phyloP scores from a whole-genome alignment of 2,113 vertebrate genomes.

The Oceanites oceanicus region DNA sequence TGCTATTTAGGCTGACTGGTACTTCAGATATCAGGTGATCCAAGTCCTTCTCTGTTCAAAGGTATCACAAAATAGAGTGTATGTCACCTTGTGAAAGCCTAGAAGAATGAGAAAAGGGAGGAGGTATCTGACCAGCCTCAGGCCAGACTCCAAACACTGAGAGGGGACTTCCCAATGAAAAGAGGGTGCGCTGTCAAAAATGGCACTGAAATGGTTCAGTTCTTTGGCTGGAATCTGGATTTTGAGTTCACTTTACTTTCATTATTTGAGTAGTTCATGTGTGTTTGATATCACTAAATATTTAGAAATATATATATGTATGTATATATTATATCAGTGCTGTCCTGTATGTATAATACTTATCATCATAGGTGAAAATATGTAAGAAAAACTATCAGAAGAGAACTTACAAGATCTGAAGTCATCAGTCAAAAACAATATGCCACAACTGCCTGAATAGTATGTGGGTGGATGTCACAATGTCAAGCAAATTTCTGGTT shows the following conservation, averaged over 20 bases:
- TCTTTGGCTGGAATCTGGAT: not conserved
- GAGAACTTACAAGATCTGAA: not conserved
- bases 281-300: not conserved
- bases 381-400: not conserved
- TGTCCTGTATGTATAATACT: not conserved
- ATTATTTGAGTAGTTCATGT: not conserved
- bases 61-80: not conserved
- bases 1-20: not conserved
- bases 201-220: not conserved
- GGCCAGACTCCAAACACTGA: not conserved
- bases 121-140: not conserved
- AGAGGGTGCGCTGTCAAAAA: not conserved
- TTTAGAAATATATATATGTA: not conserved
- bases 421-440: not conserved
- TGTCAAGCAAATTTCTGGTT: not conserved
- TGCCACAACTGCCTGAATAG: not conserved
- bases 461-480: not conserved
- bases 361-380: not conserved
- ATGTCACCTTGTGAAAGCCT: not conserved
- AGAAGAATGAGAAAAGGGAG: not conserved
- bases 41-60: not conserved
- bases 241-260: not conserved
- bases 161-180: not conserved
- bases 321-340: not conserved
- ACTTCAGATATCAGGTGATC: not conserved